Percentiles rank a stretch among this genome's conserved stretches.
Evolutionary conservation across 1,140 invertebrate genomes (phyloP).

Genomic region (Ditylenchus dipsaci): DNA sequence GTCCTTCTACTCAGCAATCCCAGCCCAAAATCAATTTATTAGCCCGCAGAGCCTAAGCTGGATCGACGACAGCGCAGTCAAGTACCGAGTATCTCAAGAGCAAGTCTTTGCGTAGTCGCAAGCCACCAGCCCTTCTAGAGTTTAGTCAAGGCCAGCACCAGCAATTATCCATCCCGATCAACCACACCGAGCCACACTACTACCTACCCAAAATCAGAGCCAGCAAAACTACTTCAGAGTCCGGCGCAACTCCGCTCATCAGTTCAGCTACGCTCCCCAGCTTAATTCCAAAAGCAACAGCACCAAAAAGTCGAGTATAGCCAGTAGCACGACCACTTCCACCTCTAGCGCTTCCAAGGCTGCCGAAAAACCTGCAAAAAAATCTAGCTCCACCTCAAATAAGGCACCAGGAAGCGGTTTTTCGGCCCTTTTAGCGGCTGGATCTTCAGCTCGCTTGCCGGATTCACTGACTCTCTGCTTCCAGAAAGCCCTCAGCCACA

Average conservation of each 20-base stretch:
- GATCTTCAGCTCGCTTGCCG: constrained; percentile 15
- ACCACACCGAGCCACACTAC: neutral
- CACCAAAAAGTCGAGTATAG: neutral
- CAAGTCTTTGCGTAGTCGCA: neutral
- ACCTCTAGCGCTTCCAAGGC: neutral
- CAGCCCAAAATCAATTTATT: no score
- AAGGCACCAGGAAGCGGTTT: neutral
- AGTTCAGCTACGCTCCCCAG: neutral
- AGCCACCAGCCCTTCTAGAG: neutral
- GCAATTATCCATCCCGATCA: neutral
- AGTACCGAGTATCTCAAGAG: neutral
- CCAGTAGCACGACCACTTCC: neutral
- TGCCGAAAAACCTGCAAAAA: neutral
- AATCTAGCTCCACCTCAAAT: neutral
- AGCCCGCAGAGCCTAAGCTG: no score
- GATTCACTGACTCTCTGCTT: constrained; percentile 18
- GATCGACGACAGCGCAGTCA: neutral
- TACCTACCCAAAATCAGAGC: neutral
- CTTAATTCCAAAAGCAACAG: neutral
- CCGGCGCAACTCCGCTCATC: neutral
- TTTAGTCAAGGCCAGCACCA: neutral
- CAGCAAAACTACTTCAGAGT: neutral
- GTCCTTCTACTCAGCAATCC: no score
- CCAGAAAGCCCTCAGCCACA: constrained; percentile 15
- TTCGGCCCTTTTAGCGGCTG: constrained; percentile 8